phyloP scores from a whole-genome alignment of 2,797 vertebrate species.

The Tragelaphus oryx region DNA sequence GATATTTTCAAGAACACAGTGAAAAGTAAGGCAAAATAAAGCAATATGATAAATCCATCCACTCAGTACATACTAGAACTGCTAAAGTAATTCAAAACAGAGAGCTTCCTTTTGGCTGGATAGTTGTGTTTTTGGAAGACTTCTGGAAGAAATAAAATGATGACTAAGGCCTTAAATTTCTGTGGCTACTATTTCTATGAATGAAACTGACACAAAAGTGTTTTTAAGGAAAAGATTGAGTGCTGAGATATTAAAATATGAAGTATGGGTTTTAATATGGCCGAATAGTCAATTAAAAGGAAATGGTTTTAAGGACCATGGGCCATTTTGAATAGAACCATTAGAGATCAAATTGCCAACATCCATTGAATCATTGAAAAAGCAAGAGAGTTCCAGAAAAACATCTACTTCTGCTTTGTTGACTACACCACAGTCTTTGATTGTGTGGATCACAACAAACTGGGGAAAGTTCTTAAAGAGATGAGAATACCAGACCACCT shows the following conservation, averaged over 20 bases:
- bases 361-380: neutral
- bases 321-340: neutral
- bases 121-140: neutral
- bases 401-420: neutral
- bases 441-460: neutral
- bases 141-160: conserved; percentile 18
- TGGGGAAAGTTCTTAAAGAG: neutral
- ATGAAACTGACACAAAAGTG: neutral
- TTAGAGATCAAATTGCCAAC: neutral
- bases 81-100: neutral
- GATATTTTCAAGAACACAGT: neutral
- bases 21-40: neutral
- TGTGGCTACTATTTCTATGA: neutral
- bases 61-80: neutral
- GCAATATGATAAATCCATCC: neutral
- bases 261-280: neutral
- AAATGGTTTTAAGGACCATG: neutral
- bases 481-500: neutral
- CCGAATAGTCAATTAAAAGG: neutral
- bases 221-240: neutral
- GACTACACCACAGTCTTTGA: neutral
- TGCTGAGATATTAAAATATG: neutral
- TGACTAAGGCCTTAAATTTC: neutral
- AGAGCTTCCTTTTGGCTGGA: neutral
- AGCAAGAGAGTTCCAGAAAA: neutral